Conservation (phyloP, 2,888 invertebrate genomes). For the Leptinotarsa rubiginosa region DNA sequence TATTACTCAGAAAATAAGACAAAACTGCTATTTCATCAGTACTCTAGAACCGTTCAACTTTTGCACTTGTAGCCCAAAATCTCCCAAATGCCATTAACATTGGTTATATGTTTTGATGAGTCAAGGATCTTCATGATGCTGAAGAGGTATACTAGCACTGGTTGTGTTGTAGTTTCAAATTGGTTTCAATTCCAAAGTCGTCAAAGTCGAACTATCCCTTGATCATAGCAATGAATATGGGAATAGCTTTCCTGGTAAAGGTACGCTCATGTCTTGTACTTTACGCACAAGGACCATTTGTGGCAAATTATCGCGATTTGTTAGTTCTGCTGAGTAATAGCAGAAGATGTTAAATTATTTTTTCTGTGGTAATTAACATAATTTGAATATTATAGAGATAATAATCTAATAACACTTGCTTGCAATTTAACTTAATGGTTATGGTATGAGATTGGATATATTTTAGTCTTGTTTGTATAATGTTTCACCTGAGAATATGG, state of each 20-base stretch:
- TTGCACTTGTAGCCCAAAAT: too few species aligned
- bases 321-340: slow-evolving; percentile 29
- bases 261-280: slow-evolving; percentile 27
- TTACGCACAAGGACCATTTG: slow-evolving; percentile 29
- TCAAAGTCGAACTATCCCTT: not conserved
- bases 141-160: too few species aligned
- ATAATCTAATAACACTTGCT: slow-evolving; percentile 37
- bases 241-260: slow-evolving; percentile 7
- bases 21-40: too few species aligned
- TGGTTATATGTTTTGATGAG: too few species aligned
- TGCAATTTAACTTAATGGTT: slow-evolving; percentile 35
- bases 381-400: slow-evolving; percentile 37
- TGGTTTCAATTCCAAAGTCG: not conserved
- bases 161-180: too few species aligned
- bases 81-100: too few species aligned
- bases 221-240: slow-evolving; percentile 17
- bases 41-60: too few species aligned
- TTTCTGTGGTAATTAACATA: slow-evolving; percentile 35
- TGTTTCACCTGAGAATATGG: slow-evolving; percentile 3
- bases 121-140: too few species aligned
- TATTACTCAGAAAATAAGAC: too few species aligned
- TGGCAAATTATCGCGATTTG: slow-evolving; percentile 27
- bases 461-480: slow-evolving; percentile 21
- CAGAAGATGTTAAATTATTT: slow-evolving; percentile 28
- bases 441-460: slow-evolving; percentile 32